A percentile compares a stretch with the other conserved stretches of the same genome.
Conservation (phyloP, 2,888 invertebrate genomes). For the Acronicta alni region DNA sequence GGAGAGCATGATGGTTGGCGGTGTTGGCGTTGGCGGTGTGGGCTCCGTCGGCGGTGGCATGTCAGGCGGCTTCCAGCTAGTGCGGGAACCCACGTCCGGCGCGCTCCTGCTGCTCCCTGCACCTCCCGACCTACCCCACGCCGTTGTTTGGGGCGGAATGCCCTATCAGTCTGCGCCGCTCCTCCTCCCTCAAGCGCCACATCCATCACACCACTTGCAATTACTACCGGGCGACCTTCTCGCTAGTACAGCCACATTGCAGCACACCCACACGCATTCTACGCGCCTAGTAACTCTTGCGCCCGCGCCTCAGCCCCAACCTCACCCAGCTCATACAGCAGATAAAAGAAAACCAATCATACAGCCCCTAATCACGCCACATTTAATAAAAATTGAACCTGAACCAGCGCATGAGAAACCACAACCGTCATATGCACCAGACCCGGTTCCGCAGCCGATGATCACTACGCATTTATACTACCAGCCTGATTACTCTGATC, state of each 20-base stretch:
- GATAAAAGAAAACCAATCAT: conserved; percentile 87
- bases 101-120: conserved; percentile 94
- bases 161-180: conserved; percentile 82
- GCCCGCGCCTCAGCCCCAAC: conserved; percentile 86
- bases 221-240: conserved; percentile 91
- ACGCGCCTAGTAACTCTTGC: conserved; percentile 91
- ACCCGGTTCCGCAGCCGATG: conserved; percentile 86
- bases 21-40: conserved; percentile 91
- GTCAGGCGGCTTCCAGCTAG: conserved; percentile 94
- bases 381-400: conserved; percentile 93
- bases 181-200: conserved; percentile 84
- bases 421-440: conserved; percentile 79
- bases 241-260: conserved; percentile 90
- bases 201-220: conserved; percentile 91
- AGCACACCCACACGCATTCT: conserved; percentile 92
- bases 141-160: conserved; percentile 93
- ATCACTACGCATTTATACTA: conserved; percentile 89
- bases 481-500: conserved; percentile 84
- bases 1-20: conserved; percentile 93
- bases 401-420: conserved; percentile 88
- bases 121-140: conserved; percentile 92
- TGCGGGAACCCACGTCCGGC: conserved; percentile 95
- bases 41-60: conserved; percentile 90
- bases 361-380: conserved; percentile 83
- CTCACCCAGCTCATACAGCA: conserved; percentile 68